Evolutionary conservation across 1,140 invertebrate genomes (phyloP).

Genomic region (Euura lappo): DNA sequence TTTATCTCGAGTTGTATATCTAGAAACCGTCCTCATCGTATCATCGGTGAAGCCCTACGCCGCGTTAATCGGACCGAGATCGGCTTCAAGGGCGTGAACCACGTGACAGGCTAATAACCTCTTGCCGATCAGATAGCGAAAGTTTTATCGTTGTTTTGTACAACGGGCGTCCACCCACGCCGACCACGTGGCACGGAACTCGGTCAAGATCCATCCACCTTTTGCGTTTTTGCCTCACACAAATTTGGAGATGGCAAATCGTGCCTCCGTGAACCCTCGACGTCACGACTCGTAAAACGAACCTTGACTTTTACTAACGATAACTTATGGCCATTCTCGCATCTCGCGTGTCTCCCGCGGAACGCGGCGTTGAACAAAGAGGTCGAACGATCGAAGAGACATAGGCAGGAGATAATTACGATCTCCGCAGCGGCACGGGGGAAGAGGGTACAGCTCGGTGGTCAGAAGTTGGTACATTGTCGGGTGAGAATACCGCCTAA

Average conservation of each 20-base stretch:
- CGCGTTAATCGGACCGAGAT: not conserved
- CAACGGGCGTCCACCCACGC: not conserved
- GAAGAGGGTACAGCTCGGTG: not conserved
- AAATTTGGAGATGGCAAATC: no score
- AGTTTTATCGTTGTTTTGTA: constrained; percentile 25
- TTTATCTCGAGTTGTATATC: no score
- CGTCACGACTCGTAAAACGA: not conserved
- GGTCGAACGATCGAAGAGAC: constrained; percentile 25
- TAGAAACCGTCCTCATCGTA: not conserved
- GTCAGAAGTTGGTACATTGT: constrained; percentile 29
- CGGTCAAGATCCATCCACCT: no score
- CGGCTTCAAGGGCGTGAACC: constrained; percentile 23
- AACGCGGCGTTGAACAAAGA: constrained; percentile 17
- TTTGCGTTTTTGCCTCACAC: no score
- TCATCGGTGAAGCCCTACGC: constrained; percentile 15
- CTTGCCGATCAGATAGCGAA: constrained; percentile 31
- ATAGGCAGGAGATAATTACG: constrained; percentile 35
- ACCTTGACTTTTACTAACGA: not conserved
- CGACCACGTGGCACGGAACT: not conserved
- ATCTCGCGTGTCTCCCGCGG: not conserved
- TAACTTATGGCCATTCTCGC: not conserved
- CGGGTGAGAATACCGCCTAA: constrained; percentile 30
- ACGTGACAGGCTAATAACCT: constrained; percentile 42
- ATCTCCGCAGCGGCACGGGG: constrained; percentile 19
- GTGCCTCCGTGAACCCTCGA: no score